Evolutionary conservation across 2,797 vertebrate genomes (phyloP).

Genomic region (Microctenopoma stevenorrisi): DNA sequence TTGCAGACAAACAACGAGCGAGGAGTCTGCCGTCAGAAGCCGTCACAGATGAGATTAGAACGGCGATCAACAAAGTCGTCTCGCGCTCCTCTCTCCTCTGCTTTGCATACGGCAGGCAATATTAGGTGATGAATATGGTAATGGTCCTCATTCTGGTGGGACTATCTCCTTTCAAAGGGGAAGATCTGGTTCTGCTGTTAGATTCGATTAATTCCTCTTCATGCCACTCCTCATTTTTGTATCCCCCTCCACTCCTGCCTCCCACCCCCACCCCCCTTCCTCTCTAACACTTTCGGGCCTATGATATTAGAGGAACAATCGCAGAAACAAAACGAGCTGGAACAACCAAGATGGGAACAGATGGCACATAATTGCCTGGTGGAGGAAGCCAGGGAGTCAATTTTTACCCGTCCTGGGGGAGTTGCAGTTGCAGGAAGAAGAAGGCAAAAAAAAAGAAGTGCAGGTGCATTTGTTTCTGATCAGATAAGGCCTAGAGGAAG

Average conservation of each 20-base stretch:
- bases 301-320: conserved; percentile 89
- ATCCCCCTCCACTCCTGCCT: conserved; percentile 35
- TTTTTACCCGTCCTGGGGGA: conserved; percentile 89
- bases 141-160: conserved; percentile 80
- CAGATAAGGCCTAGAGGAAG: conserved; percentile 85
- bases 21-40: conserved; percentile 39
- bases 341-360: conserved; percentile 88
- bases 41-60: conserved; percentile 59
- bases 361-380: conserved; percentile 89
- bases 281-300: conserved; percentile 82
- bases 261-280: conserved; percentile 49
- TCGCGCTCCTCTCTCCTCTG: conserved; percentile 64
- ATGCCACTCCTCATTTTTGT: conserved; percentile 86
- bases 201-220: conserved; percentile 85
- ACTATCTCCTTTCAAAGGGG: conserved; percentile 80
- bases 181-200: conserved; percentile 82
- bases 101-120: conserved; percentile 78
- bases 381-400: conserved; percentile 89
- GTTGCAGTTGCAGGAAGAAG: conserved; percentile 81
- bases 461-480: conserved; percentile 89
- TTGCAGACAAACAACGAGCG: conserved; percentile 74
- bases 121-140: conserved; percentile 84
- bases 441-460: conserved; percentile 73
- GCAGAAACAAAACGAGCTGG: conserved; percentile 89
- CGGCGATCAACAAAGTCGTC: conserved; percentile 73